Conservation (phyloP, 2,888 invertebrate genomes). For the Nematopogon swammerdamellus region DNA sequence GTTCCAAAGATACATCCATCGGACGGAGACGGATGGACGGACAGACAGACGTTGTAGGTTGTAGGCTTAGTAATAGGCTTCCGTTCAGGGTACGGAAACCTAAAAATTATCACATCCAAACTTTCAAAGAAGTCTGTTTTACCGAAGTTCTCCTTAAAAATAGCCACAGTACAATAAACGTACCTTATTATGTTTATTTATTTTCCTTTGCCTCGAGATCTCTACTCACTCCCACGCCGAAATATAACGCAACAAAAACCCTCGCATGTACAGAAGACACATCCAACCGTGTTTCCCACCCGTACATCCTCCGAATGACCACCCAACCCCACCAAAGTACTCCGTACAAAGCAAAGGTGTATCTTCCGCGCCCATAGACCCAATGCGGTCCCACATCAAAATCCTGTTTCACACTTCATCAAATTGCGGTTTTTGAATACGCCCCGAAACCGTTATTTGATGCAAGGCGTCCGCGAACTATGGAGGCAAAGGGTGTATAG, state of each 20-base stretch:
- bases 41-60: no score
- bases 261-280: no score
- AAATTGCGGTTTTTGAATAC: neutral
- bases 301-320: neutral
- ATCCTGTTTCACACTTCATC: neutral
- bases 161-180: no score
- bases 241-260: neutral
- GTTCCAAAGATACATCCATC: no score
- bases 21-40: no score
- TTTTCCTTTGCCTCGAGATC: neutral
- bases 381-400: neutral
- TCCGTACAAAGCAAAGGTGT: neutral
- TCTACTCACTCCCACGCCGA: neutral
- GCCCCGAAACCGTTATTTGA: neutral
- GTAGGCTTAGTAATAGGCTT: no score
- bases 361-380: neutral
- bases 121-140: no score
- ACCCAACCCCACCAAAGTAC: neutral
- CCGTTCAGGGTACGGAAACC: no score
- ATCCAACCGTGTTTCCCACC: neutral
- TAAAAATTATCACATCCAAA: no score
- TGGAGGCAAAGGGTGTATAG: neutral
- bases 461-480: neutral
- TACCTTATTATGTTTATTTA: no score
- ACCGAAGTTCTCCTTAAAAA: no score